These are phyloP conservation scores for Benthosema pterotum DNA, from an alignment of 2,797 vertebrate genomes.

Conservation along the genomic window DNA sequence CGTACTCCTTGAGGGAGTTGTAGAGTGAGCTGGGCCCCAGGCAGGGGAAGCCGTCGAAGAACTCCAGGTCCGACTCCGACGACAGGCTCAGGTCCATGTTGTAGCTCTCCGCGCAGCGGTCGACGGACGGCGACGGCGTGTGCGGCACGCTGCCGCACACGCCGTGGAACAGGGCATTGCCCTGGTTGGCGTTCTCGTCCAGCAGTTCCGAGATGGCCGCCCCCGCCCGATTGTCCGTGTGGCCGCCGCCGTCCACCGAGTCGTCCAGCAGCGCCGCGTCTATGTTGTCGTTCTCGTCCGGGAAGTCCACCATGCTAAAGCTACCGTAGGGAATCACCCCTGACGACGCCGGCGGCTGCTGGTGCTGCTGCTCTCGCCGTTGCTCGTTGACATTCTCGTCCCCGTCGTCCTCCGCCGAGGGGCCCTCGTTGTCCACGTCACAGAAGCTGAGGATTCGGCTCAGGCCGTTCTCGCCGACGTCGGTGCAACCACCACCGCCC, in stretches of 20 bases:
- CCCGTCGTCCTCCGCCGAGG: too few relatives aligned
- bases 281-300: slow-evolving; percentile 78
- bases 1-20: slow-evolving; percentile 90
- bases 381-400: slow-evolving; percentile 55
- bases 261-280: slow-evolving; percentile 64
- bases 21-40: slow-evolving; percentile 93
- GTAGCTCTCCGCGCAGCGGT: slow-evolving; percentile 85
- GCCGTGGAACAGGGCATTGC: slow-evolving; percentile 82
- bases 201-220: slow-evolving; percentile 84
- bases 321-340: slow-evolving; percentile 79
- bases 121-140: slow-evolving; percentile 74
- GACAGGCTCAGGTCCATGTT: slow-evolving; percentile 93
- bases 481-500: slow-evolving; percentile 62
- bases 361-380: slow-evolving; percentile 41
- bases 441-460: slow-evolving; percentile 90
- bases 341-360: slow-evolving; percentile 50
- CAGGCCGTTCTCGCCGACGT: slow-evolving; percentile 86
- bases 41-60: slow-evolving; percentile 92
- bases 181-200: slow-evolving; percentile 96
- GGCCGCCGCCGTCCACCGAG: too few relatives aligned
- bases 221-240: slow-evolving; percentile 61
- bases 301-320: slow-evolving; percentile 86
- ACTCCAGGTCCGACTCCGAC: slow-evolving; percentile 93
- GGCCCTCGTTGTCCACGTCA: slow-evolving; percentile 81
- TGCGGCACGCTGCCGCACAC: slow-evolving; percentile 73